These are phyloP conservation scores for Herpetotheres cachinnans DNA, from an alignment of 2,113 vertebrate species.

Conservation along the genomic window DNA sequence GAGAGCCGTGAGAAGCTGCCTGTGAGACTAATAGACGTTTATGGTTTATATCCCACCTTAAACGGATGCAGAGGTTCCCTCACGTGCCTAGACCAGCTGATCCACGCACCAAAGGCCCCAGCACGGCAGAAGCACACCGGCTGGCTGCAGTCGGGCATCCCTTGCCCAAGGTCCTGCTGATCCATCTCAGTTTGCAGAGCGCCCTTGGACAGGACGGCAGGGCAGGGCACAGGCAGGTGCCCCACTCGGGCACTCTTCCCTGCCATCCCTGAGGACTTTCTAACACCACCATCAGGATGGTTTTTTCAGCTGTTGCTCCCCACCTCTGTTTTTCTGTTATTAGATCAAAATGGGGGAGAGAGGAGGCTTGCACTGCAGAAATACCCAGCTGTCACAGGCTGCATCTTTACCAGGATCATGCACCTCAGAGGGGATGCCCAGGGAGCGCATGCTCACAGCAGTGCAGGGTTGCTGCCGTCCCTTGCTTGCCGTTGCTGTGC, in stretches of 20 bases:
- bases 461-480: background rate
- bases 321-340: background rate
- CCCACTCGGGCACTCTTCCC: background rate
- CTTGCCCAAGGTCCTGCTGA: background rate
- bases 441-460: background rate
- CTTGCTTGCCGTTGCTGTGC: background rate
- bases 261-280: background rate
- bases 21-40: background rate
- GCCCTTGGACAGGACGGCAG: fast-evolving
- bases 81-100: background rate
- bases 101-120: background rate
- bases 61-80: background rate
- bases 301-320: background rate
- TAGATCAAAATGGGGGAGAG: background rate
- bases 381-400: background rate
- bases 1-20: background rate
- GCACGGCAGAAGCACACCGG: background rate
- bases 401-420: fast-evolving
- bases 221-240: background rate
- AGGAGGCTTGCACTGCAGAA: background rate
- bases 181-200: background rate
- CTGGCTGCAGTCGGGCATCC: background rate
- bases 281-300: background rate
- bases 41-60: background rate
- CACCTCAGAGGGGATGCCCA: background rate